A percentile compares a stretch with the other conserved stretches of the same genome.
These are phyloP conservation scores for Troglohyphantes excavatus DNA, from an alignment of 2,888 invertebrate genomes.

Conservation along the genomic window DNA sequence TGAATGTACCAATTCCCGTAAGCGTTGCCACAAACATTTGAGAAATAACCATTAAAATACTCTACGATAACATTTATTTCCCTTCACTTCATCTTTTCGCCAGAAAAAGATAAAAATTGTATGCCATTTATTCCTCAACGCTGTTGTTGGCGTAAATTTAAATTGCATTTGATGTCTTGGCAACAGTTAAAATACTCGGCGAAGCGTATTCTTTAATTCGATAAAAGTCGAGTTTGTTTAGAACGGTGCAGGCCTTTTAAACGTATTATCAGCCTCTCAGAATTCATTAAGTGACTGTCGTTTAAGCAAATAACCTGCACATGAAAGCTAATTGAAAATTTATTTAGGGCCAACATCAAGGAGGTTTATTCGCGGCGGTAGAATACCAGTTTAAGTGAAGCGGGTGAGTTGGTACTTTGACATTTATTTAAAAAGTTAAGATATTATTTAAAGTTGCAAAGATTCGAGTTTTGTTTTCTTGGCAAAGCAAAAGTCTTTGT, in stretches of 20 bases:
- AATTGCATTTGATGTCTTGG: neutral
- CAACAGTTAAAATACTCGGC: neutral
- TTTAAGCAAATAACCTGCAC: conserved; percentile 13
- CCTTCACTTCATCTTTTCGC: neutral
- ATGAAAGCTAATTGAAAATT: conserved; percentile 20
- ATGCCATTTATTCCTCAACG: neutral
- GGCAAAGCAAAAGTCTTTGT: too few species aligned
- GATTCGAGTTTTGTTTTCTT: too few species aligned
- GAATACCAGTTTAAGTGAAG: too few species aligned
- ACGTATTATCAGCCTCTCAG: conserved; percentile 17
- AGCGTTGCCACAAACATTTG: too few species aligned
- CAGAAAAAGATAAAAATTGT: neutral
- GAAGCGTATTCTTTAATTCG: neutral
- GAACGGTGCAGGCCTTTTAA: neutral
- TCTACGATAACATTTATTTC: neutral
- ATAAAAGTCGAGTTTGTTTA: neutral
- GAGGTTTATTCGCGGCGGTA: neutral
- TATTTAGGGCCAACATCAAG: conserved; percentile 1
- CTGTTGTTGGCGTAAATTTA: neutral
- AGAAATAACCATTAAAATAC: neutral
- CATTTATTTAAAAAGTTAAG: too few species aligned
- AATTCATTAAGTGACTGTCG: conserved; percentile 13
- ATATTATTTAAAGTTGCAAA: too few species aligned
- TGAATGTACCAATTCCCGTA: too few species aligned
- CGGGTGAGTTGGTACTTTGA: neutral